Evolutionary conservation across 1,140 invertebrate genomes (phyloP), one percentile per base, ranked within the genome.

Genomic region (Zaprionus ornatus): DNA sequence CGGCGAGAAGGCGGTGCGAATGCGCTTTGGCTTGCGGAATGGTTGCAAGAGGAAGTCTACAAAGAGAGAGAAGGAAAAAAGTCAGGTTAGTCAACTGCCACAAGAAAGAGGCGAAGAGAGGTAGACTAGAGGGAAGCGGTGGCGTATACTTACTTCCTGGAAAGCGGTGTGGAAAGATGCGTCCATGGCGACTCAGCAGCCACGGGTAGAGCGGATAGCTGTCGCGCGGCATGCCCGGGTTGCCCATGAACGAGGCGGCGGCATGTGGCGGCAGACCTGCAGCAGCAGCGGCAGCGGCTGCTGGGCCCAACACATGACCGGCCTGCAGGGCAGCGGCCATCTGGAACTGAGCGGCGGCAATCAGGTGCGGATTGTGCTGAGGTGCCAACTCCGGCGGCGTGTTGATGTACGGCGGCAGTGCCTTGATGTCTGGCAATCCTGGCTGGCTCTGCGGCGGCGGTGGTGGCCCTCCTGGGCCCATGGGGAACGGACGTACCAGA

Each of bases 21-120:
- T 97, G 93, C 98, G 94, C 93, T 99, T 99, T 70, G 98, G 98
- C 93, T 99, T 99, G 66, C 98, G 95, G 93, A 99, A 99, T 19
- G 98, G 98, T 92, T 98, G 98, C 19, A 99, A 95, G 1, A 99
- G 95, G 93, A 99, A 98, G 17, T 97, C 97, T 32, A 97, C 95
- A 91, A 97, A 57, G 10, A 66, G 32, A 13, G 21, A 42, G 9
- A 57, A 13, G 12, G 21, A 17, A n/a, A 42, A 15, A 37, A 13
- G 17, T 7, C 4, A 0, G 56, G 74, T 72, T 72, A 76, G 62
- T 72, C 10, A 45, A 52, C 54, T 32, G 50, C 10, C 3, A 29
- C 10, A 50, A 1, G 3, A n/a, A 17, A 1, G n/a, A 17, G 10
- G 40, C 1, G 15, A 45, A 3, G 19, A 23, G 3, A 4, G 13